Conservation (phyloP, 2,888 invertebrate genomes). For the Desoria tigrina region DNA sequence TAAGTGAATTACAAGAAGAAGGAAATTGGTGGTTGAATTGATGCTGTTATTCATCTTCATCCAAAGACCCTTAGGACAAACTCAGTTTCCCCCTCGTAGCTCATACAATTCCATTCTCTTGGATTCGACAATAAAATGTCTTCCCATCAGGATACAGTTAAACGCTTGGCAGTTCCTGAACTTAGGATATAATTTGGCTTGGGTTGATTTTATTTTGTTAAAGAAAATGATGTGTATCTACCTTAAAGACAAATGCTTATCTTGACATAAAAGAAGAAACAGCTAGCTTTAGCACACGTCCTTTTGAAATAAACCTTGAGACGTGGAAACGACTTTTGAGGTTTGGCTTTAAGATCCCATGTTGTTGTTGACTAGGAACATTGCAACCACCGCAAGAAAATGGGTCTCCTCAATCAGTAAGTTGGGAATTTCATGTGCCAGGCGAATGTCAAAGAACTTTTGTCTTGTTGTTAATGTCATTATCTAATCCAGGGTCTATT, state of each 20-base stretch:
- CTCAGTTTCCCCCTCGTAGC: not conserved
- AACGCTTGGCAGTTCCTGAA: not conserved
- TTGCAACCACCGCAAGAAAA: not conserved
- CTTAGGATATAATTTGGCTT: not conserved
- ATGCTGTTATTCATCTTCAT: slow-evolving; percentile 15
- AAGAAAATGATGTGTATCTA: not conserved
- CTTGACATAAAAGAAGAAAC: not conserved
- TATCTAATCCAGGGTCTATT: no score
- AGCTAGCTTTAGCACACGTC: slow-evolving; percentile 6
- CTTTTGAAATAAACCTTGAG: not conserved
- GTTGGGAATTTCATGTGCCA: not conserved
- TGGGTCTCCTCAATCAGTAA: slow-evolving; percentile 1
- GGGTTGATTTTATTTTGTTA: not conserved
- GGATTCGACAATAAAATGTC: not conserved
- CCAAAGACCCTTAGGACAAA: slow-evolving; percentile 13
- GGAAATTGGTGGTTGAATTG: slow-evolving; percentile 19
- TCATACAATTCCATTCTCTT: not conserved
- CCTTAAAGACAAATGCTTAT: not conserved
- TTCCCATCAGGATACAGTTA: slow-evolving; percentile 7
- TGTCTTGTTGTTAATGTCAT: slow-evolving; percentile 11
- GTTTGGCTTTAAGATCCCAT: not conserved
- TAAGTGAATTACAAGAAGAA: slow-evolving; percentile 5
- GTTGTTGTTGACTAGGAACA: not conserved
- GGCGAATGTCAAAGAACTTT: slow-evolving; percentile 27
- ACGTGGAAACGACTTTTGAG: slow-evolving; percentile 10